phyloP scores from a whole-genome alignment of 2,888 invertebrate genomes.

The Margaritifera margaritifera region DNA sequence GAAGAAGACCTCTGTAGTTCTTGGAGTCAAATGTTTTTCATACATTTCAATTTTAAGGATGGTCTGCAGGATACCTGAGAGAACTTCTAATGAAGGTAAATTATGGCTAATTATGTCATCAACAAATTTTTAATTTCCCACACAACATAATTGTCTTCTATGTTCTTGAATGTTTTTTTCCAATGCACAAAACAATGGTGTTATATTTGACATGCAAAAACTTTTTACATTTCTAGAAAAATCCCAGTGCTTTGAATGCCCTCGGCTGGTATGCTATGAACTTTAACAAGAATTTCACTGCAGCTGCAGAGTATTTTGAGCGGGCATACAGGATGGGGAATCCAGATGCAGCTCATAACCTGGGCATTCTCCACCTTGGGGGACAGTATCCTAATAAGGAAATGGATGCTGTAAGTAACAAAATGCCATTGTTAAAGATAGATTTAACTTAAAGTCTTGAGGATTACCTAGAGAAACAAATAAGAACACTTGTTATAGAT shows the following conservation, averaged over 20 bases:
- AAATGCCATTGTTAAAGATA: background rate
- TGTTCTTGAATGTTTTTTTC: background rate
- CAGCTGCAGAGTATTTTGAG: constrained; percentile 61
- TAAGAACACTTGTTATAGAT: too few relatives aligned
- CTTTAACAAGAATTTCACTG: constrained; percentile 54
- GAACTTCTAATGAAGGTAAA: too few relatives aligned
- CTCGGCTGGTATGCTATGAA: constrained; percentile 69
- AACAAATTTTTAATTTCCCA: background rate
- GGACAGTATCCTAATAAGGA: constrained; percentile 56
- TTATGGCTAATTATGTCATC: background rate
- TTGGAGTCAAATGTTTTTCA: too few relatives aligned
- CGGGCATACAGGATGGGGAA: constrained; percentile 53
- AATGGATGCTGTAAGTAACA: constrained; percentile 51
- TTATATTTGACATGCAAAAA: background rate
- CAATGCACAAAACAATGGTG: background rate
- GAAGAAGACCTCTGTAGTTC: too few relatives aligned
- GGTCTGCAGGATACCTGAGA: too few relatives aligned
- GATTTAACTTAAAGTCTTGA: background rate
- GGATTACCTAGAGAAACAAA: too few relatives aligned
- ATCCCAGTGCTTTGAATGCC: constrained; percentile 64
- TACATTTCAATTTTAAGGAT: too few relatives aligned
- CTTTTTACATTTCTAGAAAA: constrained; percentile 44
- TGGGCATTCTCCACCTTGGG: constrained; percentile 63
- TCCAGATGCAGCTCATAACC: constrained; percentile 65
- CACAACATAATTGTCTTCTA: background rate